Evolutionary conservation across 2,797 vertebrate genomes (phyloP).

Genomic region (Antrozous pallidus): DNA sequence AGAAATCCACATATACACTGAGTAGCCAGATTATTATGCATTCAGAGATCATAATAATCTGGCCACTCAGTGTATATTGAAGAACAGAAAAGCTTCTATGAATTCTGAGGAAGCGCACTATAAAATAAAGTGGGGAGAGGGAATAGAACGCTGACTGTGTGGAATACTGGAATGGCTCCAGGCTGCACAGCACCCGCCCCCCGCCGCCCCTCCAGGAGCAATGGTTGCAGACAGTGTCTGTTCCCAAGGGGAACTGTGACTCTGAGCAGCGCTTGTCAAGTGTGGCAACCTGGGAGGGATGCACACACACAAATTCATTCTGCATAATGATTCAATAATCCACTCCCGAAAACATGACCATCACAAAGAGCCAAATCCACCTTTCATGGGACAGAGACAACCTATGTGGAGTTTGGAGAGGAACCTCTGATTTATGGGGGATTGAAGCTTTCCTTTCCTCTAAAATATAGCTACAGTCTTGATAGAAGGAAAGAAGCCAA

Average conservation of each 20-base stretch:
- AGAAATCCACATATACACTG: rapidly evolving
- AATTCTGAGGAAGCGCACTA: slow-evolving; percentile 8
- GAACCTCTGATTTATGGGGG: background rate
- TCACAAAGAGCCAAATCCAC: background rate
- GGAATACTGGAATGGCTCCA: background rate
- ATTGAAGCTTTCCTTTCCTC: slow-evolving; percentile 15
- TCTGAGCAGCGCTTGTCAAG: background rate
- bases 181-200: background rate
- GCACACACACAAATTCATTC: background rate
- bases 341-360: background rate
- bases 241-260: background rate
- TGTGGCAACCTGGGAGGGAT: background rate
- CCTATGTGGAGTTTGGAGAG: background rate
- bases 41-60: too few relatives aligned
- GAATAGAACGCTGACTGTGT: background rate
- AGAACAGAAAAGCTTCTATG: background rate
- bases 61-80: too few relatives aligned
- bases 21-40: too few relatives aligned
- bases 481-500: slow-evolving; percentile 21
- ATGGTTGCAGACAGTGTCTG: background rate
- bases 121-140: background rate
- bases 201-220: rapidly evolving
- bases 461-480: background rate
- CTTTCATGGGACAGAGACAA: background rate
- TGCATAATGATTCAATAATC: background rate